Conservation (phyloP, 2,797 vertebrate genomes). For the Furcifer pardalis region DNA sequence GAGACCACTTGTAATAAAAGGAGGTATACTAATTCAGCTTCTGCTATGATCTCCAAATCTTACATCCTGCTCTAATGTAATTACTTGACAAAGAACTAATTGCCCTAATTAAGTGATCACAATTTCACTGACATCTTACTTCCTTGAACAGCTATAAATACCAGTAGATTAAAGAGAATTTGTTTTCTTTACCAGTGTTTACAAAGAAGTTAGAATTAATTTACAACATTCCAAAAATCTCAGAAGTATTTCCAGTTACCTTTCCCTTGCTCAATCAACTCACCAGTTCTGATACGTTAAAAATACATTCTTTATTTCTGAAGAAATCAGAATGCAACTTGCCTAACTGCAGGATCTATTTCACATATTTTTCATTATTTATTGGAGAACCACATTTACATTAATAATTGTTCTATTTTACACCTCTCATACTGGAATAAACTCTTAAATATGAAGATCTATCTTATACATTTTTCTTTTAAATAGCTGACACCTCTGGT, state of each 20-base stretch:
- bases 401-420: neutral
- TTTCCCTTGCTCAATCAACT: constrained; percentile 12
- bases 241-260: constrained; percentile 49
- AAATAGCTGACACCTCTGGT: neutral
- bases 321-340: neutral
- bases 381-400: neutral
- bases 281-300: neutral
- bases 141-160: constrained; percentile 86
- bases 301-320: neutral
- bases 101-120: constrained; percentile 82
- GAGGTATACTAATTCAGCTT: constrained; percentile 55
- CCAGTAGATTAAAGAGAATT: constrained; percentile 73
- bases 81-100: constrained; percentile 84
- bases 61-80: constrained; percentile 85
- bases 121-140: constrained; percentile 83
- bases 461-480: neutral
- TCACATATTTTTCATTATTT: neutral
- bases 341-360: neutral
- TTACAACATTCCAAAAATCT: constrained; percentile 65
- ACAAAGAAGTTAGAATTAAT: constrained; percentile 78
- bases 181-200: constrained; percentile 77
- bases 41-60: constrained; percentile 72
- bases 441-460: neutral
- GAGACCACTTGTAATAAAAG: constrained; percentile 67
- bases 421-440: neutral